Percentiles rank a stretch among this genome's conserved stretches.
phyloP scores from a whole-genome alignment of 1,140 invertebrate species.

The Potamilus streckersoni region DNA sequence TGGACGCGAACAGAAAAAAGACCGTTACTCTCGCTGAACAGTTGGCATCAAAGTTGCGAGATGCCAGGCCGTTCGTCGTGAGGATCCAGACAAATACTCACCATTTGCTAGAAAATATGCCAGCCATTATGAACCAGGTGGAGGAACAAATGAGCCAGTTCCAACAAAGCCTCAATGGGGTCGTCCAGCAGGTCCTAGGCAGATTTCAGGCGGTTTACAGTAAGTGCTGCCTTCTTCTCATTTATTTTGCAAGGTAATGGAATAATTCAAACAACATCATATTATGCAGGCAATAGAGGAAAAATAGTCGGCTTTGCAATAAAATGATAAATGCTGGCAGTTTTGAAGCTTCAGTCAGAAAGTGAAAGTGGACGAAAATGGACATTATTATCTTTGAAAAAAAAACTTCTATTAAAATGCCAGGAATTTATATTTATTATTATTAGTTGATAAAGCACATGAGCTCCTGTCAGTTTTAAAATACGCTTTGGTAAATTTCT shows the following conservation, averaged over 20 bases:
- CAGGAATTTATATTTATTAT: background rate
- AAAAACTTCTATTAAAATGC: background rate
- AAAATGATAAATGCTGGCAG: background rate
- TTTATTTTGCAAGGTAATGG: no score
- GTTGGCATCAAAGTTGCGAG: constrained; percentile 2
- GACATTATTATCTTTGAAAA: background rate
- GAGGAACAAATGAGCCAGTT: constrained; percentile 1
- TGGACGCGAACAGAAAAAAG: constrained; percentile 7
- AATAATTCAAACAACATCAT: no score
- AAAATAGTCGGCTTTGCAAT: background rate
- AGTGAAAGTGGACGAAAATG: background rate
- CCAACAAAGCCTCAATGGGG: background rate
- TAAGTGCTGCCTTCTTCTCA: no score
- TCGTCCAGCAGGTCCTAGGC: no score
- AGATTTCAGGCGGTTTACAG: no score
- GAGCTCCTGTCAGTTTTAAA: no score
- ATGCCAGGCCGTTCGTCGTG: constrained; percentile 13
- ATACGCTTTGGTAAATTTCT: no score
- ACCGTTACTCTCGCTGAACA: constrained; percentile 16
- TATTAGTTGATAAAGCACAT: background rate
- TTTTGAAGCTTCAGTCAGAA: background rate
- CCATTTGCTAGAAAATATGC: constrained; percentile 25
- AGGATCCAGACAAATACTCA: constrained; percentile 11
- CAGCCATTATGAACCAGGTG: constrained; percentile 15
- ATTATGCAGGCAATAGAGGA: no score